Percentiles rank a stretch among this genome's conserved stretches.
phyloP scores from a whole-genome alignment of 2,113 vertebrate genomes.

The Calyptommatus sinebrachiatus region DNA sequence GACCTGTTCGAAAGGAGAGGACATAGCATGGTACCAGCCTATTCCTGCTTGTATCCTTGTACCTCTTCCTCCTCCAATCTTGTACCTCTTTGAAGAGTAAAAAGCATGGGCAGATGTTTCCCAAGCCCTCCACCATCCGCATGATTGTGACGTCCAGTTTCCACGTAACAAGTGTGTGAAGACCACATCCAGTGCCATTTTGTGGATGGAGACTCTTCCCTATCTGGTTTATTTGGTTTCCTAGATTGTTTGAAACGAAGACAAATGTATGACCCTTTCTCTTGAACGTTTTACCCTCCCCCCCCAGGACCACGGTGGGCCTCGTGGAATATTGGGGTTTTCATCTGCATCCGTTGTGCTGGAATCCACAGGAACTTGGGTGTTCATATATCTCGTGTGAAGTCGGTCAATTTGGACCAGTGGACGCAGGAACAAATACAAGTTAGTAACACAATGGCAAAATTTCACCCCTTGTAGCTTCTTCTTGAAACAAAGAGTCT shows the following conservation, averaged over 20 bases:
- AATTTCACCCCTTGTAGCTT: too few species aligned
- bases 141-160: not conserved
- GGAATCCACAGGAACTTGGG: conserved; percentile 97
- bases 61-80: not conserved
- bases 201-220: not conserved
- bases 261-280: not conserved
- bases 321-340: conserved; percentile 96
- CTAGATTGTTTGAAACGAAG: not conserved
- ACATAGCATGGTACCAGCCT: not conserved
- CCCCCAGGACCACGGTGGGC: conserved; percentile 92
- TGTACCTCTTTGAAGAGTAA: not conserved
- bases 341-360: conserved; percentile 96
- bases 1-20: not conserved
- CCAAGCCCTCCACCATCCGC: rapidly evolving
- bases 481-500: too few species aligned
- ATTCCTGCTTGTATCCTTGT: not conserved
- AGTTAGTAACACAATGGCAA: conserved; percentile 62
- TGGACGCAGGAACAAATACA: conserved; percentile 98
- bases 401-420: conserved; percentile 97
- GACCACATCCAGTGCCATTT: not conserved
- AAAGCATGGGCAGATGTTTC: not conserved
- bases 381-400: conserved; percentile 97
- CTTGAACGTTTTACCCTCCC: conserved; percentile 10
- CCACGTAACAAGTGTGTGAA: not conserved
- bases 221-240: conserved; percentile 44